These are phyloP conservation scores for Lasiurus cinereus DNA, from an alignment of 2,113 vertebrate species.

Conservation along the genomic window DNA sequence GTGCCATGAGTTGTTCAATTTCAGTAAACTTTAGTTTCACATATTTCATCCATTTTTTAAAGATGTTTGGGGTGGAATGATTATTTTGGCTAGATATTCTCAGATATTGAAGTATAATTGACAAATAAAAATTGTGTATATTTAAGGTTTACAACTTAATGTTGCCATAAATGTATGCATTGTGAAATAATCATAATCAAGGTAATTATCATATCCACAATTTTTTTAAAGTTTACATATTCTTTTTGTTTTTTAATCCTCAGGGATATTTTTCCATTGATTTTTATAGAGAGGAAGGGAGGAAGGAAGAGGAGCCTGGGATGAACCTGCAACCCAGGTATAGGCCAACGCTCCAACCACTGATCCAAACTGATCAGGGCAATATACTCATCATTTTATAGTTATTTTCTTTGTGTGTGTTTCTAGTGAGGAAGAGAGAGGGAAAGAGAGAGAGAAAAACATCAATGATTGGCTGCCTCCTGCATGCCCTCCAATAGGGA, in stretches of 20 bases:
- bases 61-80: not conserved
- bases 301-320: too few species aligned
- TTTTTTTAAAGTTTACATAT: not conserved
- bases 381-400: not conserved
- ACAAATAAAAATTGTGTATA: not conserved
- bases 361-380: too few species aligned
- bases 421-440: not conserved
- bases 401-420: not conserved
- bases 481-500: too few species aligned
- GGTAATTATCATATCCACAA: not conserved
- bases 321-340: too few species aligned
- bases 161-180: not conserved
- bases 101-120: not conserved
- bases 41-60: not conserved
- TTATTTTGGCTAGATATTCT: not conserved
- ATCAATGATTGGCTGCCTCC: too few species aligned
- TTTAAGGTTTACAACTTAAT: not conserved
- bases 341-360: too few species aligned
- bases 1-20: not conserved
- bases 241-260: too few species aligned
- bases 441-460: too few species aligned
- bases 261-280: too few species aligned
- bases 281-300: too few species aligned
- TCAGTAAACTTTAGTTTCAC: conserved; percentile 16
- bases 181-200: conserved; percentile 15